Evolutionary conservation across 1,140 invertebrate species (phyloP).

Genomic region (Brachionus sp.): DNA sequence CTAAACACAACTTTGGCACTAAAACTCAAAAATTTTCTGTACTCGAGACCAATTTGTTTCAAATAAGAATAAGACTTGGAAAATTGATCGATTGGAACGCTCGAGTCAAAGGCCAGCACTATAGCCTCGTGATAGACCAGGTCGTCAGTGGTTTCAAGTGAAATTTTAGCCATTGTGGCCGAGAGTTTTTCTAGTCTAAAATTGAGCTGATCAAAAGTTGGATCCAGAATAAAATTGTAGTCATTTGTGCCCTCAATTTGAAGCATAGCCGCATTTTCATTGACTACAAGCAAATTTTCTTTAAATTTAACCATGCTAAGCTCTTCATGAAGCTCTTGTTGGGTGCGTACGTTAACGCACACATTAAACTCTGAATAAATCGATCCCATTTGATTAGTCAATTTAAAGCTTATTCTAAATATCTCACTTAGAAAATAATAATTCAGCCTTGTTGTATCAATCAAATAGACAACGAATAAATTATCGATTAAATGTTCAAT

Average conservation of each 20-base stretch:
- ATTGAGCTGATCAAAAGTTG: not conserved
- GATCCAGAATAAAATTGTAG: not conserved
- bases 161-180: not conserved
- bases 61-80: not conserved
- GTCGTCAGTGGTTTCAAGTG: not conserved
- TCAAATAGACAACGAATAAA: slow-evolving; percentile 7
- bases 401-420: not conserved
- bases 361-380: not conserved
- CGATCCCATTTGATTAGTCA: not conserved
- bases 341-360: not conserved
- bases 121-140: not conserved
- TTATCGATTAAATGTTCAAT: slow-evolving; percentile 17
- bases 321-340: slow-evolving; percentile 10
- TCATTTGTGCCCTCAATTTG: not conserved
- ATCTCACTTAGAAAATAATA: not conserved
- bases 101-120: not conserved
- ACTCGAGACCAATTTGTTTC: not conserved
- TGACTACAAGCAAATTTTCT: not conserved
- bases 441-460: not conserved
- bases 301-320: not conserved
- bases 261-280: not conserved
- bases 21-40: not conserved
- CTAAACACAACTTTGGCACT: not conserved
- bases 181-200: not conserved
- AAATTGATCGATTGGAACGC: not conserved